Base-by-base conservation (phyloP, 1,140 invertebrate genomes). In the Mercenaria mercenaria region DNA sequence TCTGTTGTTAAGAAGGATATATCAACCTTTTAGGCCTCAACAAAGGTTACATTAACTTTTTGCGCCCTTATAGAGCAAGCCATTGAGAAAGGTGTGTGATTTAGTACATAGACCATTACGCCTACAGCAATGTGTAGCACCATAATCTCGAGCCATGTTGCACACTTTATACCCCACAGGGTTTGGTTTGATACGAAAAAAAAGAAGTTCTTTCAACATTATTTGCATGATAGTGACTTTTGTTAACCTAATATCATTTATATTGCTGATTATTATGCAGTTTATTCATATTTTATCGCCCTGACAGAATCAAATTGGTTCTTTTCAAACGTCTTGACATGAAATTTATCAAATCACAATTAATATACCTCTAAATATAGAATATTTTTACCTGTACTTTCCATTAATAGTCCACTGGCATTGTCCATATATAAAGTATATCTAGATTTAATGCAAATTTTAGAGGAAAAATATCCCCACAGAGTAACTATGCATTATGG, bases 361-460 rank as follows among this genome's bases (percentile, higher is more conserved):
- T 72, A 41, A 72, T 39, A 26, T 1, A 23, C 67, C 10, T 37
- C 67, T n/a, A 72, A 72, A 72, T n/a, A 20, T 72, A 72, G 37
- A 72, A 72, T 11, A 39, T 32, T 13, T n/a, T 72, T 72, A 39
- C 67, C 67, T 41, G 18, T 41, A 72, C 34, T 39, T 72, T 72
- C 34, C 67, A 72, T 72, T 23, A 72, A 72, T 39, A 72, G 34
- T 72, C 67, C 67, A 72, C 34, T n/a, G 34, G n/a, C 29, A 39
- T 72, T 72, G 67, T 72, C 67, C 37, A 41, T 72, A 72, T 72
- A 72, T 15, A 41, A 72, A 37, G 67, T 39, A 72, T 39, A 41
- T 72, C 23, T 72, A 72, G 34, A 41, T 72, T 72, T 72, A 72
- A 72, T 72, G 67, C 67, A 72, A 72, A 72, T 72, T 72, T 72